Conservation (phyloP, 2,888 invertebrate genomes). For the Liopterus haemorrhoidalis region DNA sequence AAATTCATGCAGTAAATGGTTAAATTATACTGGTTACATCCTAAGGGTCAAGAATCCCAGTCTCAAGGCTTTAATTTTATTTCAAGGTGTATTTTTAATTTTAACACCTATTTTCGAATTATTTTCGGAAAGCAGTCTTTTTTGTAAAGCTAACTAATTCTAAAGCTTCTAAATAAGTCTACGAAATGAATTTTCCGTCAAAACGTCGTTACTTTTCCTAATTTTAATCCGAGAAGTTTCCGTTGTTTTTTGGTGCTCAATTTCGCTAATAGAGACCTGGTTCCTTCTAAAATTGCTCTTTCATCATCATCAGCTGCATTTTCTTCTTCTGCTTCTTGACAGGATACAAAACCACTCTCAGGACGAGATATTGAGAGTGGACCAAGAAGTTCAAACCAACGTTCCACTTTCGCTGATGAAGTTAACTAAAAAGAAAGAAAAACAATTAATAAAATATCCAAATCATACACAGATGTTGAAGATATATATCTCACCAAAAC, state of each 20-base stretch:
- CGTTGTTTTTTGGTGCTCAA: slow-evolving; percentile 65
- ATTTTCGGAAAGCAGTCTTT: too few relatives aligned
- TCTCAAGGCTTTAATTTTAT: too few relatives aligned
- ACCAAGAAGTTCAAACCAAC: slow-evolving; percentile 72
- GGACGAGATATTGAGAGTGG: slow-evolving; percentile 62
- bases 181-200: too few relatives aligned
- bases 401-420: slow-evolving; percentile 70
- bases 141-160: too few relatives aligned
- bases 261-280: slow-evolving; percentile 61
- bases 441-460: neutral
- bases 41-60: too few relatives aligned
- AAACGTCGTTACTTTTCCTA: slow-evolving; percentile 68
- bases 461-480: too few relatives aligned
- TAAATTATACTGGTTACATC: too few relatives aligned
- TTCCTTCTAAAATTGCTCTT: slow-evolving; percentile 59
- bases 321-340: slow-evolving; percentile 51
- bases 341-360: slow-evolving; percentile 71
- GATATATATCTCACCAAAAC: too few relatives aligned
- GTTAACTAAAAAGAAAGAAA: slow-evolving; percentile 53
- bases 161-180: too few relatives aligned
- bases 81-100: too few relatives aligned
- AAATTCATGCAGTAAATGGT: too few relatives aligned
- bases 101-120: too few relatives aligned
- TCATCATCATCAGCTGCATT: slow-evolving; percentile 51
- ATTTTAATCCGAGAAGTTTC: slow-evolving; percentile 60